These are phyloP conservation scores for Panzeria rudis DNA, from an alignment of 2,888 invertebrate species.

Conservation along the genomic window DNA sequence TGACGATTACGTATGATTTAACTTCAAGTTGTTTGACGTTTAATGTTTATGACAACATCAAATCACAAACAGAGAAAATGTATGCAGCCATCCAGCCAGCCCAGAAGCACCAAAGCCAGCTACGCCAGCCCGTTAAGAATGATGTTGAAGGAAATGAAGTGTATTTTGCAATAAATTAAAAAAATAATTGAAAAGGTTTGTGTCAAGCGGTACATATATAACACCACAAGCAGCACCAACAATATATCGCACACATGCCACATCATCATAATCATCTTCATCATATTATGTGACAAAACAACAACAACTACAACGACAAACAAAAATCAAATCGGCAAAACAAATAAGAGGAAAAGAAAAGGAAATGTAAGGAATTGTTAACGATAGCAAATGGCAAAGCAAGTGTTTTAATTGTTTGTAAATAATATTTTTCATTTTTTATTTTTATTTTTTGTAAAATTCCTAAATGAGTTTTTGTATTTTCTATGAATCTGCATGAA, in stretches of 20 bases:
- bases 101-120: not conserved
- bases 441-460: slow-evolving; percentile 31
- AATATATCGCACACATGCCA: slow-evolving; percentile 44
- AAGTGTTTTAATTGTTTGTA: slow-evolving; percentile 70
- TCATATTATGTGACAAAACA: slow-evolving; percentile 53
- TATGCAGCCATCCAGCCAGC: slow-evolving; percentile 4
- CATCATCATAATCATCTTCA: slow-evolving; percentile 33
- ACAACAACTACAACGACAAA: slow-evolving; percentile 29
- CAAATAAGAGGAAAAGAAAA: slow-evolving; percentile 21
- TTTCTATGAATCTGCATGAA: slow-evolving; percentile 41
- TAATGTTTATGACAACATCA: slow-evolving; percentile 67
- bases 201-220: slow-evolving; percentile 78
- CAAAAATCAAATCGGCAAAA: slow-evolving; percentile 3
- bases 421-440: not conserved
- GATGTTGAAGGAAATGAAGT: slow-evolving; percentile 44
- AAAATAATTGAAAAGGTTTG: slow-evolving; percentile 82
- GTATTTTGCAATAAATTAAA: slow-evolving; percentile 78
- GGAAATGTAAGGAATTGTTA: slow-evolving; percentile 66
- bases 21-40: slow-evolving; percentile 67
- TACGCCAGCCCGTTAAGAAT: not conserved
- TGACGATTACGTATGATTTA: slow-evolving; percentile 72
- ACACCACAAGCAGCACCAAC: slow-evolving; percentile 50
- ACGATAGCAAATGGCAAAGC: slow-evolving; percentile 61
- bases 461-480: slow-evolving; percentile 47
- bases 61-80: slow-evolving; percentile 57